Conservation (phyloP, 2,113 vertebrate genomes). For the Hydrochoerus hydrochaeris region DNA sequence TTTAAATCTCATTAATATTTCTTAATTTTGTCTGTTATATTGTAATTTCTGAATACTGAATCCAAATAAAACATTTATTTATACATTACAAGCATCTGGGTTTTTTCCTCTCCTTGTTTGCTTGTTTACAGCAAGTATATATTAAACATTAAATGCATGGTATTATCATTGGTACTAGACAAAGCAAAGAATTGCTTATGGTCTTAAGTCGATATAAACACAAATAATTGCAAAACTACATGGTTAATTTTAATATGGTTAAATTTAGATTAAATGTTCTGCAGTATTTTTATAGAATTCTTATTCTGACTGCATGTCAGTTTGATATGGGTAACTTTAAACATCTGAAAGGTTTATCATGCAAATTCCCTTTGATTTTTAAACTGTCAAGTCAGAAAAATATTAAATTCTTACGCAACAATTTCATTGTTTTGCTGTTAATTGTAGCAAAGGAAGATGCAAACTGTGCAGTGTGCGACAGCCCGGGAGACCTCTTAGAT, state of each 20-base stretch:
- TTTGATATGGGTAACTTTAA: constrained; percentile 29
- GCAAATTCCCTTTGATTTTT: constrained; percentile 56
- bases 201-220: background rate
- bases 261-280: background rate
- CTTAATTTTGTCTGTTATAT: constrained; percentile 39
- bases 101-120: background rate
- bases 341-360: constrained; percentile 38
- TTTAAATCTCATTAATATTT: constrained; percentile 48
- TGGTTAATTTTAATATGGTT: background rate
- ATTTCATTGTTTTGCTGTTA: constrained; percentile 72
- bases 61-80: constrained; percentile 43
- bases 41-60: constrained; percentile 52
- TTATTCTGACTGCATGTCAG: constrained; percentile 5
- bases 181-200: background rate
- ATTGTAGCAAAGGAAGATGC: constrained; percentile 93
- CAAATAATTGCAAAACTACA: background rate
- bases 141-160: background rate
- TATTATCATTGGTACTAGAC: background rate
- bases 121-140: background rate
- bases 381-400: constrained; percentile 69
- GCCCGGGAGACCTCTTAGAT: constrained; percentile 89
- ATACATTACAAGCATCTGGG: background rate
- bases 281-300: background rate
- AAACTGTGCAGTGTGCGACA: constrained; percentile 93
- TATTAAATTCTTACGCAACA: constrained; percentile 52